These are phyloP conservation scores for Lymantria monacha DNA, from an alignment of 2,888 invertebrate genomes.

Conservation along the genomic window DNA sequence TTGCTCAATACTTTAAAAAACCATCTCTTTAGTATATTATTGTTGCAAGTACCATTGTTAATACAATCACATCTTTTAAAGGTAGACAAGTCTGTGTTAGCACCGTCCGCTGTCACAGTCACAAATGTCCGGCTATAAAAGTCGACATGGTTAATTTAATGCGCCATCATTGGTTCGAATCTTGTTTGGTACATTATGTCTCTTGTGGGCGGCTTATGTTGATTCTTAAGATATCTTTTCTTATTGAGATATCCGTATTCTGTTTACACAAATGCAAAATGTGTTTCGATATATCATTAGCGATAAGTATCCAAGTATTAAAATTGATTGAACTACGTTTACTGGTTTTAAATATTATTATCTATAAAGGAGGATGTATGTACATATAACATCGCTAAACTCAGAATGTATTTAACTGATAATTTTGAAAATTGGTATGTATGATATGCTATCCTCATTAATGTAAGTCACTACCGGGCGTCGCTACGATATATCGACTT, in stretches of 20 bases:
- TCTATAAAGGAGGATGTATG: too few species aligned
- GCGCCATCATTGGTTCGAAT: slow-evolving; percentile 45
- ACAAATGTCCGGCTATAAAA: slow-evolving; percentile 64
- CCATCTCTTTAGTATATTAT: slow-evolving; percentile 17
- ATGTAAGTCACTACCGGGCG: too few species aligned
- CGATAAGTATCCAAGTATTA: too few species aligned
- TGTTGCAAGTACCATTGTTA: slow-evolving; percentile 31
- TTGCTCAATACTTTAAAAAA: too few species aligned
- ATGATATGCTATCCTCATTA: too few species aligned
- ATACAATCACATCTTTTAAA: slow-evolving; percentile 51
- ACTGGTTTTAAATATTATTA: too few species aligned
- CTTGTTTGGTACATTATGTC: slow-evolving; percentile 52
- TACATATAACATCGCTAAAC: too few species aligned
- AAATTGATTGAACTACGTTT: too few species aligned
- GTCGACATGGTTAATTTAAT: slow-evolving; percentile 63
- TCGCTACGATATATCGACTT: too few species aligned
- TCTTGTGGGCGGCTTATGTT: slow-evolving; percentile 63
- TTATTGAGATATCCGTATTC: slow-evolving; percentile 42
- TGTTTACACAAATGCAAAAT: slow-evolving; percentile 3
- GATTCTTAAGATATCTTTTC: slow-evolving; percentile 61
- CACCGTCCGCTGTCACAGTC: slow-evolving; percentile 57
- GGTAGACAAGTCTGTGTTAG: slow-evolving; percentile 41
- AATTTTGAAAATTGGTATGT: too few species aligned
- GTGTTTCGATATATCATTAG: too few species aligned
- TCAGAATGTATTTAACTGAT: too few species aligned